Evolutionary conservation across 2,797 vertebrate species (phyloP), one percentile per base, ranked within the genome.

Genomic region (Anabacerthia variegaticeps): DNA sequence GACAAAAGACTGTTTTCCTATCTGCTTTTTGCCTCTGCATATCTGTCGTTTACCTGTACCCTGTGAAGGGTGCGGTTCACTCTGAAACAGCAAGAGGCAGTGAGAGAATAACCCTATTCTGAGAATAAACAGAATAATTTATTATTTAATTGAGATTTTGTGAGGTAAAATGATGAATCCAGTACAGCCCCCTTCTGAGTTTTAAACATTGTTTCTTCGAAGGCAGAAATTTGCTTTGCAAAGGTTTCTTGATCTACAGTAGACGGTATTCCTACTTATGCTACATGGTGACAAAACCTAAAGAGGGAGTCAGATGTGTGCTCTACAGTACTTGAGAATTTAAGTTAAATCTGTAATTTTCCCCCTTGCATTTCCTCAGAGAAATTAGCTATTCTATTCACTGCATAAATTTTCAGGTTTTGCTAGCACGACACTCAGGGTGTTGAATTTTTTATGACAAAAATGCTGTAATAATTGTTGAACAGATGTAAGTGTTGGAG

Each of bases 381-480:
- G 99, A 99, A 99, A 99, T 99, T 98, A 99, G 98, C 98, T 98
- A 99, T 99, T 99, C 99, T 98, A 98, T 99, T 99, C 98, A 97
- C 99, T 98, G 99, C 98, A 99, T 99, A 99, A 98, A 99, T 99
- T 99, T 99, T 98, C 98, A 99, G 98, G 98, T 99, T 99, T 98
- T 98, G 98, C 98, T 99, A 98, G 98, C 98, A 98, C 97, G 98
- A 99, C 99, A 99, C 99, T 98, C 98, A 96, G 98, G 98, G 98
- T 99, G 98, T 99, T 99, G 99, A 99, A 99, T 99, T 99, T 99
- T 99, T 99, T 99, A 99, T 99, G 98, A 99, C 98, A 98, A 99
- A 99, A 99, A 98, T 98, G 98, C 98, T 99, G 98, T 99, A 99
- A 99, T 99, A 99, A 99, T 99, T 99, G 99, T 99, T 99, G 99